Conservation (phyloP, 2,797 vertebrate genomes). For the Gymnoscopelus braueri region DNA sequence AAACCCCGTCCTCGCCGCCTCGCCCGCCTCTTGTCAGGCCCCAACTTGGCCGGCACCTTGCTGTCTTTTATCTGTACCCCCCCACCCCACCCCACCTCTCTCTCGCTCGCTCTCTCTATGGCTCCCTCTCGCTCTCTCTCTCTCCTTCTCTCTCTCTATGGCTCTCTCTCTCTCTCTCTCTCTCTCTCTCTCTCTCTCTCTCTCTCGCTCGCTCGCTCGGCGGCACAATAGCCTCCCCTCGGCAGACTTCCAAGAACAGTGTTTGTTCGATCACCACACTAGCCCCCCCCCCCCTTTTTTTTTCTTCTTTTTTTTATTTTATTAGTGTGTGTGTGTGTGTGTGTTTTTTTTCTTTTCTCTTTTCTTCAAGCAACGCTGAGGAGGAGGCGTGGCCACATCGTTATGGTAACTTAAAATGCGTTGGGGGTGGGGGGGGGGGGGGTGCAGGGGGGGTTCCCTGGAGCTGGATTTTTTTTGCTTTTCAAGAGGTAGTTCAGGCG, state of each 20-base stretch:
- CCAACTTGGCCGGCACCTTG: constrained; percentile 63
- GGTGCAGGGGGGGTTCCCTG: too few relatives aligned
- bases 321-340: constrained; percentile 45
- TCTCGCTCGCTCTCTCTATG: constrained; percentile 35
- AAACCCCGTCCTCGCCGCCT: constrained; percentile 32
- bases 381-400: constrained; percentile 48
- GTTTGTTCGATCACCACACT: constrained; percentile 67
- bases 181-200: constrained; percentile 53
- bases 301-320: constrained; percentile 32
- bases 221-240: constrained; percentile 65
- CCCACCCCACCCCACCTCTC: constrained; percentile 28
- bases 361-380: constrained; percentile 33
- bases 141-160: constrained; percentile 40
- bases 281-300: constrained; percentile 37
- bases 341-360: constrained; percentile 19
- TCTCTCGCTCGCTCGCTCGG: constrained; percentile 53
- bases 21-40: constrained; percentile 22
- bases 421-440: too few relatives aligned
- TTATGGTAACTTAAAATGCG: constrained; percentile 51
- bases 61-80: constrained; percentile 55
- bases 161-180: constrained; percentile 19
- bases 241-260: constrained; percentile 73
- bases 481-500: too few relatives aligned
- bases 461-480: too few relatives aligned
- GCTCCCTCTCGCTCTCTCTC: constrained; percentile 17